Evolutionary conservation across 2,888 invertebrate species (phyloP).

Genomic region (Meliscaeva auricollis): DNA sequence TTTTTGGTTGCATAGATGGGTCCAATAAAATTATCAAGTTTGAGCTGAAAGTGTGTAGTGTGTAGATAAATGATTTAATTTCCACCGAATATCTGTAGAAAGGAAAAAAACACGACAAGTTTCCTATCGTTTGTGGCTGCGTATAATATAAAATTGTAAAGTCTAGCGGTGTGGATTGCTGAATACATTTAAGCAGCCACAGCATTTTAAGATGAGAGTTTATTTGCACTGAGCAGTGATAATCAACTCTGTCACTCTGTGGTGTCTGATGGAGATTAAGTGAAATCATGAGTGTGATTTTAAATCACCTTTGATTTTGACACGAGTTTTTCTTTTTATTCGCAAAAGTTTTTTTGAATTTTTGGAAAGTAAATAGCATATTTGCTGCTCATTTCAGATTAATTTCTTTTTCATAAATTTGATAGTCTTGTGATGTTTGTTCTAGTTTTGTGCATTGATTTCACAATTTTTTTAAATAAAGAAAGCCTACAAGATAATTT

Average conservation of each 20-base stretch:
- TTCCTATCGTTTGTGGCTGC: not conserved
- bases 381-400: no score
- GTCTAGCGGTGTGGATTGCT: not conserved
- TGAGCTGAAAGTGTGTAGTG: not conserved
- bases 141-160: not conserved
- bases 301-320: not conserved
- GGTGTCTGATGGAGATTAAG: not conserved
- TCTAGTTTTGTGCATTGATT: no score
- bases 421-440: no score
- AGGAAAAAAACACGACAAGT: not conserved
- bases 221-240: slow-evolving; percentile 6
- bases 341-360: no score
- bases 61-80: no score
- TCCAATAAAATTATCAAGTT: slow-evolving; percentile 17
- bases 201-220: no score
- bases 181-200: slow-evolving; percentile 15
- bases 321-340: not conserved
- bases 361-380: no score
- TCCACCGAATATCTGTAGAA: not conserved
- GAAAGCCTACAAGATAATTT: no score
- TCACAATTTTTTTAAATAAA: no score
- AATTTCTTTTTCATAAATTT: no score
- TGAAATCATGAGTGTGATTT: slow-evolving; percentile 13
- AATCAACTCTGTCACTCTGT: not conserved
- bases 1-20: slow-evolving; percentile 18